Base-by-base conservation (phyloP, 2,113 vertebrate species). In the Seriola quinqueradiata region DNA sequence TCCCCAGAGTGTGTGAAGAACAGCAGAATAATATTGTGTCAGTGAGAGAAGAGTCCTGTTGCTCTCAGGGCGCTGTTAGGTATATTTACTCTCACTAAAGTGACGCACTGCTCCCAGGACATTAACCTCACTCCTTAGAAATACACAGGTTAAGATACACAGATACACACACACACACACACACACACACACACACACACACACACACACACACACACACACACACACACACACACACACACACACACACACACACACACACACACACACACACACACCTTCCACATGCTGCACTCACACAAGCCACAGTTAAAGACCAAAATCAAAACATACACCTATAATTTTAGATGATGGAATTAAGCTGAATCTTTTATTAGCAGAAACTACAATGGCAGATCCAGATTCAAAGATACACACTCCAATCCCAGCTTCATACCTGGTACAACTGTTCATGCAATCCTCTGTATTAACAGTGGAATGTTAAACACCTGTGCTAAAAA, bases 21-120 rank as follows among this genome's bases (percentile, higher is more conserved):
- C 80, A 90, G 87, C 89, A 91, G 83, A 94, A 94, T 92, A 95
- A 95, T 92, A 94, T 92, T 92, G 90, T 94, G 91, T 92, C 91
- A 88, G 74, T 50, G 81, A 82, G 89, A 82, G 88, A 73, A 78
- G 69, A 84, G 83, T 81, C 52, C 72, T 81, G 79, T 72, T 70
- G 73, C 60, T 94, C 94, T 92, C 91, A 82, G 58, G 86, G 84
- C 23, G 11, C 74, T 72, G 76, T 82, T 82, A 66, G 90, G 84
- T 94, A 89, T 93, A 93, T 95, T 95, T 94, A 93, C 88, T 79
- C 82, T 83, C 79, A 74, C 90, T 84, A 89, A 90, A 91, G 90
- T 91, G 89, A 92, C 72, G 12, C 59, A 4, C 87, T 69, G 75
- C 75, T 92, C 90, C 89, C 87, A 73, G 77, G 87, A 84, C 84